Evolutionary conservation across 2,113 vertebrate species (phyloP), one percentile per base, ranked within the genome.

Genomic region (Embiotoca jacksoni): DNA sequence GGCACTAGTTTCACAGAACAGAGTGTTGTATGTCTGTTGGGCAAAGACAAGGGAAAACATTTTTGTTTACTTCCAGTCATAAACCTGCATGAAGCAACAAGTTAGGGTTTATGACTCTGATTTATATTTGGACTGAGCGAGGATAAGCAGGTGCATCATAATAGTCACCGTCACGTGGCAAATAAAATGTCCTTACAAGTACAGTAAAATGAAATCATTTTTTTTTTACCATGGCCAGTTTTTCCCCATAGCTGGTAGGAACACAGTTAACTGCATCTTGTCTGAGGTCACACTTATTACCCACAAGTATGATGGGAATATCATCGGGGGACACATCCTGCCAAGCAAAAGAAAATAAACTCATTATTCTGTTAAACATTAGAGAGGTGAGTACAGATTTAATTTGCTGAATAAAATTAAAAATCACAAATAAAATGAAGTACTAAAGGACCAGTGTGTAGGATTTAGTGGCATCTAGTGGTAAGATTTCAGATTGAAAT

Each of bases 241-340:
- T 99, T 88, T 99, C 97, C 92, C 98, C 98, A 49, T 93, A 96
- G 93, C 91, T 96, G 67, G 93, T 89, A 39, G 96, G 90, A 33
- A 99, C 94, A 79, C 95, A 96, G 35, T 88, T 94, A 39, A 93
- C 88, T 11, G 92, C 73, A 35, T 84, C 30, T 3, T 93, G 83
- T 56, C 96, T 96, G 44, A 98, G 95, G 90, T 99, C 98, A 80
- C 95, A 95, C 85, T 99, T 99, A 83, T 99, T 99, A 81, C 97
- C 98, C 44, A 99, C 96, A 64, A 99, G 91, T 97, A 99, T 99
- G 90, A 99, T 97, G 72, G 98, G 97, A 92, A 99, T 94, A 59
- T 94, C 93, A 30, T 96, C 95, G 0, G 89, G 93, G 49, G 96
- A 93, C 30, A 97, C 90, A 89, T 98, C 98, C 98, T 99, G 81